Evolutionary conservation across 1,140 invertebrate species (phyloP).

Genomic region (Sycophila sp.): DNA sequence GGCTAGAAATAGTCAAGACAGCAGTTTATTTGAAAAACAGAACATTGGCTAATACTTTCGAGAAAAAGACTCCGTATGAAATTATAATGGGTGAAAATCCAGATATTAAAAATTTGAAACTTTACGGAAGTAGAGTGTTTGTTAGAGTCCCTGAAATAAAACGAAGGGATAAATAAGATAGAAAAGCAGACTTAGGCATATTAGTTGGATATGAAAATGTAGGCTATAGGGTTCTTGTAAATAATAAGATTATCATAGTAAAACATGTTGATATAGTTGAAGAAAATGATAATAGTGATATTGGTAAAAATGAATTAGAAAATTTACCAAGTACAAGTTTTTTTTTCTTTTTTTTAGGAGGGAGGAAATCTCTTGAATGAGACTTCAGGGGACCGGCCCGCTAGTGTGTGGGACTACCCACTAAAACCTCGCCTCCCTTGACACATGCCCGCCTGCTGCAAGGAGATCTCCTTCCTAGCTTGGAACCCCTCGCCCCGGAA

Average conservation of each 20-base stretch:
- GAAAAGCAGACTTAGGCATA: constrained; percentile 41
- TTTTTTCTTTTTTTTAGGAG: too few relatives aligned
- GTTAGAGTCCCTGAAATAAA: constrained; percentile 39
- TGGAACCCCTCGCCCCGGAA: too few relatives aligned
- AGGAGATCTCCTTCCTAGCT: too few relatives aligned
- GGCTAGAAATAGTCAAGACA: neutral
- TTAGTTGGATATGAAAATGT: constrained; percentile 42
- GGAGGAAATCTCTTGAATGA: too few relatives aligned
- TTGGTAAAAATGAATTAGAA: too few relatives aligned
- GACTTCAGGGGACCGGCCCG: too few relatives aligned
- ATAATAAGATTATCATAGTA: neutral
- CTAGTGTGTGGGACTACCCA: too few relatives aligned
- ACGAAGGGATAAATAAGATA: constrained; percentile 40
- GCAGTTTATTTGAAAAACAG: constrained; percentile 11
- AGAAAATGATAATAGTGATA: too few relatives aligned
- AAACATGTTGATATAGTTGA: constrained; percentile 1
- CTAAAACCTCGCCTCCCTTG: too few relatives aligned
- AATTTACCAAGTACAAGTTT: too few relatives aligned
- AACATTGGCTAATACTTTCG: neutral
- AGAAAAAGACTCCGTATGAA: neutral
- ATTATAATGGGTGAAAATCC: neutral
- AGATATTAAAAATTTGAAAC: constrained; percentile 1
- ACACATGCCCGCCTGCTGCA: too few relatives aligned
- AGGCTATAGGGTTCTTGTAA: constrained; percentile 38
- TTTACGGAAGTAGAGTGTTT: constrained; percentile 3